These are phyloP conservation scores for Paelopatides confundens DNA, from an alignment of 53 echinoderm and acorn worm genomes.

Conservation along the genomic window DNA sequence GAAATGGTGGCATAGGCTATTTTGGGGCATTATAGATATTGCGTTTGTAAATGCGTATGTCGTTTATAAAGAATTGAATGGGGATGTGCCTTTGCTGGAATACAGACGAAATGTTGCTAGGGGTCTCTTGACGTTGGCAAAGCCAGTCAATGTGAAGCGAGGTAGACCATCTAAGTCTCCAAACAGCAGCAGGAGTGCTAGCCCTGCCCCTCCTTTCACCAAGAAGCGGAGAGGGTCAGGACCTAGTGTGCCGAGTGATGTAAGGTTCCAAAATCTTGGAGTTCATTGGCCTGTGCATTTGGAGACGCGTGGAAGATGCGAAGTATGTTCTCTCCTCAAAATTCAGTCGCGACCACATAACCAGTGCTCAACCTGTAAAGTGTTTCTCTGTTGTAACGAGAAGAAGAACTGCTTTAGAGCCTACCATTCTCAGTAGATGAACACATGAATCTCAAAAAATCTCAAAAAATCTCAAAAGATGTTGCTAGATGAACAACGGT, in stretches of 20 bases:
- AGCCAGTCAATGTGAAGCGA: neutral
- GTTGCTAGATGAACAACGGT: no score
- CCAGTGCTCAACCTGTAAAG: neutral
- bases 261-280: conserved; percentile 4
- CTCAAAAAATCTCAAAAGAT: no score
- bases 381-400: neutral
- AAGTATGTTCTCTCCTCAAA: neutral
- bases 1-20: neutral
- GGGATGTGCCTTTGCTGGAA: neutral
- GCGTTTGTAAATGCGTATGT: neutral
- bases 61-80: neutral
- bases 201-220: no score
- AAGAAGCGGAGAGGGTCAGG: neutral
- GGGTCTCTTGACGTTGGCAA: neutral
- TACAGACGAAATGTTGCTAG: neutral
- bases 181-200: no score
- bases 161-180: neutral
- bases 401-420: no score
- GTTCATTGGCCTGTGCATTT: neutral
- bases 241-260: conserved; percentile 8
- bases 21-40: neutral
- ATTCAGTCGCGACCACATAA: neutral
- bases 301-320: neutral
- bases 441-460: no score
- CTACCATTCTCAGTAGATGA: no score